phyloP scores from a whole-genome alignment of 2,797 vertebrate genomes.

The Chromobotia macracanthus region DNA sequence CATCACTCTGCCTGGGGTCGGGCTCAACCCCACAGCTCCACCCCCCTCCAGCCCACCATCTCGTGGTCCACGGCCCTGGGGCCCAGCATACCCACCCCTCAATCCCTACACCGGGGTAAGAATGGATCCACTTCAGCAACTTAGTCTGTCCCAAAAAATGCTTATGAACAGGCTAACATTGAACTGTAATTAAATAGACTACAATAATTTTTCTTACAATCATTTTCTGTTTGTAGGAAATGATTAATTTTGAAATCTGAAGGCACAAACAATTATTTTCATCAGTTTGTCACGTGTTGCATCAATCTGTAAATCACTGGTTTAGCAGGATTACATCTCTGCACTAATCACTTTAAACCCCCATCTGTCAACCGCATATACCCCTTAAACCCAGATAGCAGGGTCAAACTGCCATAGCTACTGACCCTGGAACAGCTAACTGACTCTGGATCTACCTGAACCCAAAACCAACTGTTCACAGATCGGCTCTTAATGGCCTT shows the following conservation, averaged over 20 bases:
- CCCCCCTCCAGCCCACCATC: slow-evolving; percentile 74
- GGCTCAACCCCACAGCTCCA: slow-evolving; percentile 59
- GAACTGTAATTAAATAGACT: too few relatives aligned
- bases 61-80: slow-evolving; percentile 77
- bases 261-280: not conserved
- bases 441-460: not conserved
- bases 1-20: slow-evolving; percentile 77
- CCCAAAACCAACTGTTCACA: not conserved
- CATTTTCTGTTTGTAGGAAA: too few relatives aligned
- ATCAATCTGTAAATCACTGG: not conserved
- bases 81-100: slow-evolving; percentile 73
- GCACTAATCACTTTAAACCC: too few relatives aligned
- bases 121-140: slow-evolving; percentile 1
- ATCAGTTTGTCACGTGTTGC: not conserved
- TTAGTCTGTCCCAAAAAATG: too few relatives aligned
- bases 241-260: too few relatives aligned
- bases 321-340: too few relatives aligned
- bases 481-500: too few relatives aligned
- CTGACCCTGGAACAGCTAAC: not conserved
- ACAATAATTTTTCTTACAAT: too few relatives aligned
- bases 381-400: not conserved
- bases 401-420: not conserved
- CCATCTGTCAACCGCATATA: not conserved
- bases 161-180: too few relatives aligned
- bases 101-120: slow-evolving; percentile 75